phyloP scores from a whole-genome alignment of 2,113 vertebrate genomes.

The Neoarius graeffei region DNA sequence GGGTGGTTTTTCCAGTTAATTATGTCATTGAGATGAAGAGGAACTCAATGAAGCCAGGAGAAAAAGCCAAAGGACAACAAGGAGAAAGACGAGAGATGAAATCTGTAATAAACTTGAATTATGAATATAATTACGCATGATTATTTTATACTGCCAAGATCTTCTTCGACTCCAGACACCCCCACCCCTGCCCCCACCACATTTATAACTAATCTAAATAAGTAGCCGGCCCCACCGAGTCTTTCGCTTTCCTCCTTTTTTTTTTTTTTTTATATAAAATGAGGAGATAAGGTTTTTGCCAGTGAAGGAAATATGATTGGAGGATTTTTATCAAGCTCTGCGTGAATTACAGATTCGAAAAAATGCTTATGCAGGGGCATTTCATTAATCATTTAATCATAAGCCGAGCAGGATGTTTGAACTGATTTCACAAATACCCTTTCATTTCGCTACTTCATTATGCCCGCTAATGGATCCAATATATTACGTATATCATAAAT shows the following conservation, averaged over 20 bases:
- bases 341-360: conserved; percentile 99
- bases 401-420: conserved; percentile 99
- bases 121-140: conserved; percentile 99
- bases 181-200: conserved; percentile 62
- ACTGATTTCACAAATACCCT: conserved; percentile 99
- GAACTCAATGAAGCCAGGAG: conserved; percentile 89
- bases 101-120: conserved; percentile 99
- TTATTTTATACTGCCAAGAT: conserved; percentile 99
- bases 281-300: conserved; percentile 98
- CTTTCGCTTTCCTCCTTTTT: conserved; percentile 56
- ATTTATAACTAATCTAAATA: conserved; percentile 99
- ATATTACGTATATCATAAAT: conserved; percentile 99
- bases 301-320: conserved; percentile 99
- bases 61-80: conserved; percentile 95
- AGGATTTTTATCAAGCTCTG: conserved; percentile 99
- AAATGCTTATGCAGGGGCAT: conserved; percentile 99
- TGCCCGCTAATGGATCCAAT: conserved; percentile 99
- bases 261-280: conserved; percentile 99
- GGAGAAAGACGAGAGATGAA: conserved; percentile 90
- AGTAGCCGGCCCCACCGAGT: conserved; percentile 84
- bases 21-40: conserved; percentile 94
- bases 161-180: conserved; percentile 86
- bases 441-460: conserved; percentile 99
- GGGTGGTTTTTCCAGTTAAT: conserved; percentile 88
- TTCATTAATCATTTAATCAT: conserved; percentile 99